Evolutionary conservation across 2,113 vertebrate species (phyloP).

Genomic region (Thinocorus orbignyianus): DNA sequence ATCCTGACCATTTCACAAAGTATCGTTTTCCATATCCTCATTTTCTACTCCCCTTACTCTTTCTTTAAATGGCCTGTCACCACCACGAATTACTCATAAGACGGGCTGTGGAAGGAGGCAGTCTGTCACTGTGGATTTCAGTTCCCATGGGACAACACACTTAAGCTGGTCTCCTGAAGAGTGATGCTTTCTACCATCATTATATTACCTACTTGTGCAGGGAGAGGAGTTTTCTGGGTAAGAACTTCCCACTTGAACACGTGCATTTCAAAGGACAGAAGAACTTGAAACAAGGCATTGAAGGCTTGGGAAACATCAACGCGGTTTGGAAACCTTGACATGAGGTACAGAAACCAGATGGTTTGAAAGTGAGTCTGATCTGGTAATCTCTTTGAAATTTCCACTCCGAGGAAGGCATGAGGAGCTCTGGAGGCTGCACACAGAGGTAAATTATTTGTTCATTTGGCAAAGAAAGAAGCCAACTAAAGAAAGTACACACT

Average conservation of each 20-base stretch:
- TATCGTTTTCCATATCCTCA: neutral
- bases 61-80: neutral
- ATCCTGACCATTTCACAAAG: neutral
- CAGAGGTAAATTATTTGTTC: neutral
- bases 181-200: neutral
- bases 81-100: neutral
- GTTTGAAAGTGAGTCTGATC: neutral
- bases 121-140: neutral
- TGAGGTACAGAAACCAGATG: neutral
- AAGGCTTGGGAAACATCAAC: neutral
- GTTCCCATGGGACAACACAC: neutral
- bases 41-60: neutral
- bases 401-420: neutral
- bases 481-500: neutral
- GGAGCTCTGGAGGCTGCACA: neutral
- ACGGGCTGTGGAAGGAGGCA: neutral
- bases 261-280: neutral
- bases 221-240: neutral
- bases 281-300: neutral
- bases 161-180: neutral
- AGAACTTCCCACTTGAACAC: neutral
- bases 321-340: neutral
- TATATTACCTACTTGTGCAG: neutral
- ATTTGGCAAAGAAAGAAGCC: neutral
- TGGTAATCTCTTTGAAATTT: neutral